Percentiles rank a stretch among this genome's conserved stretches.
These are phyloP conservation scores for Philereme vetulata DNA, from an alignment of 2,888 invertebrate genomes.

Conservation along the genomic window DNA sequence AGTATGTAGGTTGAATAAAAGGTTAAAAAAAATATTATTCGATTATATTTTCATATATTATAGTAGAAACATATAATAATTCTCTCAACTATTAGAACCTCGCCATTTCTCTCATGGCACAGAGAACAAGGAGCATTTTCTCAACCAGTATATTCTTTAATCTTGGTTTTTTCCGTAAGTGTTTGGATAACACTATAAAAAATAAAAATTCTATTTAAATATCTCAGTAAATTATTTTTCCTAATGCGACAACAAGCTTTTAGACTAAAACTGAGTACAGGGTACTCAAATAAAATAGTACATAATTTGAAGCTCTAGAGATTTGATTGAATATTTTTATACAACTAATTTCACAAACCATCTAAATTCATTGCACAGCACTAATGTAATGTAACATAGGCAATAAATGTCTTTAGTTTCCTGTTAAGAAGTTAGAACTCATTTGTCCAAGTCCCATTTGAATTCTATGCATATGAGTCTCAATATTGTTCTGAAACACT, in stretches of 20 bases:
- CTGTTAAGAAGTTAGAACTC: slow-evolving; percentile 59
- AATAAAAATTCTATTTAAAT: no score
- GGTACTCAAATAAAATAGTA: no score
- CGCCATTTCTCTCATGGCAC: slow-evolving; percentile 22
- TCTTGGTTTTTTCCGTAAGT: no score
- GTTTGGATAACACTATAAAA: no score
- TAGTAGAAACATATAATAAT: slow-evolving; percentile 10
- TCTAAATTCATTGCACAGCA: slow-evolving; percentile 22
- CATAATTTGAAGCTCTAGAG: no score
- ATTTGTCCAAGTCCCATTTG: slow-evolving; percentile 87
- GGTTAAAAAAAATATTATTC: background rate
- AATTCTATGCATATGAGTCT: slow-evolving; percentile 95
- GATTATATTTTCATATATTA: slow-evolving; percentile 18
- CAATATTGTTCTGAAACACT: slow-evolving; percentile 93
- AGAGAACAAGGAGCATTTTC: slow-evolving; percentile 8
- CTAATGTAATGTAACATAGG: no score
- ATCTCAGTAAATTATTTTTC: no score
- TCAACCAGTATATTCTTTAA: background rate
- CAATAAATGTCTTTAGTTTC: slow-evolving; percentile 26
- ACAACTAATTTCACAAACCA: background rate
- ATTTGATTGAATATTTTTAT: no score
- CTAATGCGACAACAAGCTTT: no score
- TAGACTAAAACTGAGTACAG: no score
- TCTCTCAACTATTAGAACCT: slow-evolving; percentile 6
- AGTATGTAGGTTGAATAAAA: background rate